Evolutionary conservation across 2,797 vertebrate genomes (phyloP).

Genomic region (Danio albolineatus): DNA sequence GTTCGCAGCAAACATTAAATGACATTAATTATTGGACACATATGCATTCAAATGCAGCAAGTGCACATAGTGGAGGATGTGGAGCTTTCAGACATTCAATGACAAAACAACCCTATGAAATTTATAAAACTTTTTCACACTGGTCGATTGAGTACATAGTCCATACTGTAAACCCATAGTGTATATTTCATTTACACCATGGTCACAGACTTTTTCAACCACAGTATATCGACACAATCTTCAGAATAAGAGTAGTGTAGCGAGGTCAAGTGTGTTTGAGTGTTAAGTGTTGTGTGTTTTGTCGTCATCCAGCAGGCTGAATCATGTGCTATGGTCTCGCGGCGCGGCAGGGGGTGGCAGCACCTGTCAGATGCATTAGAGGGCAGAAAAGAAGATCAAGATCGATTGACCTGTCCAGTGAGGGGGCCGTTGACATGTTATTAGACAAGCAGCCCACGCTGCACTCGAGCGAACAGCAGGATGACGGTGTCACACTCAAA

Average conservation of each 20-base stretch:
- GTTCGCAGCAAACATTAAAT: too few species aligned
- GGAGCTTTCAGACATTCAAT: too few species aligned
- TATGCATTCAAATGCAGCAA: too few species aligned
- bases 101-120: too few species aligned
- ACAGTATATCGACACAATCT: neutral
- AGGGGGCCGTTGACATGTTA: slow-evolving; percentile 75
- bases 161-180: too few species aligned
- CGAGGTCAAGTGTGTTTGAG: slow-evolving; percentile 10
- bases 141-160: too few species aligned
- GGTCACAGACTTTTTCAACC: neutral
- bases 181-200: neutral
- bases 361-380: slow-evolving; percentile 68
- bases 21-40: too few species aligned
- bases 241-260: neutral
- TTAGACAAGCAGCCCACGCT: slow-evolving; percentile 73
- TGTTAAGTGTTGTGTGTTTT: slow-evolving; percentile 1
- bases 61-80: too few species aligned
- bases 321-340: neutral
- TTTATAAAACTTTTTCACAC: too few species aligned
- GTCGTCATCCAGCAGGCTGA: slow-evolving; percentile 17
- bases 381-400: slow-evolving; percentile 68
- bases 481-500: slow-evolving; percentile 61
- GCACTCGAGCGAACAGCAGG: slow-evolving; percentile 61
- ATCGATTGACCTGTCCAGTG: slow-evolving; percentile 77
- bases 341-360: slow-evolving; percentile 51